phyloP scores from a whole-genome alignment of 1,140 invertebrate genomes.

The Cyphomyrmex costatus region DNA sequence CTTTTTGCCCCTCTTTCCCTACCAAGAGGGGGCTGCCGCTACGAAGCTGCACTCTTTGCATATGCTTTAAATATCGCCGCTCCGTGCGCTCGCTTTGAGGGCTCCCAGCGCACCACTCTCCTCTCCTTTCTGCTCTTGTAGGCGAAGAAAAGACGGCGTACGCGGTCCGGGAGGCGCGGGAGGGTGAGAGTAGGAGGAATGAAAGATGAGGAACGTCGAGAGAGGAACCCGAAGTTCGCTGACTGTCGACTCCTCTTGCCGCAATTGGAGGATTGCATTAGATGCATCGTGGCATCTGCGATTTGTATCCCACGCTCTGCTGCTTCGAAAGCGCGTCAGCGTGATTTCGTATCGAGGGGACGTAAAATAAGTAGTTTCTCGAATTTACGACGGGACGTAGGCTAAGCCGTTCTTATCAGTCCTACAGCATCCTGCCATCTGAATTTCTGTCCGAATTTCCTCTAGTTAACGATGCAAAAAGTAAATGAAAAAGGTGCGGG shows the following conservation, averaged over 20 bases:
- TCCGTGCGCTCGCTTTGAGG: constrained; percentile 70
- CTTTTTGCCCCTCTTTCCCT: constrained; percentile 75
- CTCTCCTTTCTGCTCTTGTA: constrained; percentile 19
- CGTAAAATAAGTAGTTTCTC: constrained; percentile 65
- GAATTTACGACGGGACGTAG: constrained; percentile 65
- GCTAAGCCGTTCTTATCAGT: constrained; percentile 48
- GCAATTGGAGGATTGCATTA: constrained; percentile 16
- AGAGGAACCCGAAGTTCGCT: constrained; percentile 45
- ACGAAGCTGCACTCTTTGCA: constrained; percentile 81
- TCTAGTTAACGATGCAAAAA: not conserved
- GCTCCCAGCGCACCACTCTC: constrained; percentile 66
- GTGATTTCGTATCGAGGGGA: constrained; percentile 64
- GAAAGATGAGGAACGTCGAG: constrained; percentile 54
- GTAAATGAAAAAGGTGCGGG: not conserved
- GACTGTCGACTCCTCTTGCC: constrained; percentile 46
- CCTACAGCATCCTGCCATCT: not conserved
- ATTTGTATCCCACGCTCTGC: constrained; percentile 14
- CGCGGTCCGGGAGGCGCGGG: not conserved
- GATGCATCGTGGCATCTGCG: constrained; percentile 16
- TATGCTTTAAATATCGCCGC: constrained; percentile 84
- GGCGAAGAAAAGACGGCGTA: constrained; percentile 54
- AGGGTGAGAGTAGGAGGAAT: constrained; percentile 49
- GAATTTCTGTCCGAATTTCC: constrained; percentile 28
- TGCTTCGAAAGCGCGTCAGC: constrained; percentile 10
- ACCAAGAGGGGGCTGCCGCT: constrained; percentile 53